These are phyloP conservation scores for Nyctereutes procyonoides DNA, from an alignment of 2,113 vertebrate species.

Conservation along the genomic window DNA sequence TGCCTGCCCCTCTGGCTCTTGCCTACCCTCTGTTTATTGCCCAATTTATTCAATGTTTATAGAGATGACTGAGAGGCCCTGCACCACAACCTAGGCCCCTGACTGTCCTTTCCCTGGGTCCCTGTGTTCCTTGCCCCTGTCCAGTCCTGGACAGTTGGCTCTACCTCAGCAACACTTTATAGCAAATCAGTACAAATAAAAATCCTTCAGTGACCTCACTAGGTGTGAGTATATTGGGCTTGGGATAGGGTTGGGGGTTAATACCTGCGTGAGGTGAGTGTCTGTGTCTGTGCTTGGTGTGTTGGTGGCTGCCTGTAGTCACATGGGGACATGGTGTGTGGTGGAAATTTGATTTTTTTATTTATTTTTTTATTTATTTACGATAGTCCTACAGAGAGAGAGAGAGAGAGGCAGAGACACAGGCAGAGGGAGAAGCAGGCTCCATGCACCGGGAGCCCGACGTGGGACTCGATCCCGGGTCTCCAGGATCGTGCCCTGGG, in stretches of 20 bases:
- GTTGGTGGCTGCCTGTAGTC: conserved; percentile 23
- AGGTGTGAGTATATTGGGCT: conserved; percentile 70
- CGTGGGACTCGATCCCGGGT: no score
- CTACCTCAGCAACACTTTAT: conserved; percentile 87
- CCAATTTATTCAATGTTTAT: conserved; percentile 63
- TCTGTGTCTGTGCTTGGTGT: conserved; percentile 33
- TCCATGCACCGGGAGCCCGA: no score
- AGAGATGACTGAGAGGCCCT: conserved; percentile 60
- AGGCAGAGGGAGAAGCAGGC: no score
- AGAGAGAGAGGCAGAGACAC: no score
- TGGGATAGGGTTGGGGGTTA: conserved; percentile 57
- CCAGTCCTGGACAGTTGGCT: conserved; percentile 76
- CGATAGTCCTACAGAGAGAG: no score
- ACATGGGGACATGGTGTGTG: background rate
- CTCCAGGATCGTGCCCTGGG: no score
- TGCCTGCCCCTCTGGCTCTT: conserved; percentile 24
- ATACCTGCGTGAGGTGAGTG: background rate
- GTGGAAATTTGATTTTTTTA: background rate
- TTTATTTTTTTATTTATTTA: no score
- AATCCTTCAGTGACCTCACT: conserved; percentile 77
- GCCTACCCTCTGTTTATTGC: conserved; percentile 60
- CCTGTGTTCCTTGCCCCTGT: conserved; percentile 71
- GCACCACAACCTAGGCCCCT: conserved; percentile 50
- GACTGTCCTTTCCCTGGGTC: conserved; percentile 55
- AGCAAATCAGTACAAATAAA: conserved; percentile 85